Conservation (phyloP, 2,797 vertebrate species). For the Peromyscus aztecus region DNA sequence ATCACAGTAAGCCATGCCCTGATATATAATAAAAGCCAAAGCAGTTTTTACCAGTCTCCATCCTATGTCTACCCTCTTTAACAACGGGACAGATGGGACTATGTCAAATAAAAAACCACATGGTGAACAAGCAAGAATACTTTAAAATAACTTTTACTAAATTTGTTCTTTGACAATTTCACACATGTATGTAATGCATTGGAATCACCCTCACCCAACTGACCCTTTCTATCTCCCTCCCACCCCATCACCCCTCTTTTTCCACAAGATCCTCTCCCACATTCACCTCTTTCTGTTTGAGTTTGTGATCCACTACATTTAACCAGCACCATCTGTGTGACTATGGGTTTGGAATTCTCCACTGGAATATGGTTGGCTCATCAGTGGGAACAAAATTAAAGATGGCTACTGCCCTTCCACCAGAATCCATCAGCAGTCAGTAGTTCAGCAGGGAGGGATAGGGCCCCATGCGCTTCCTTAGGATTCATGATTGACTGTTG, state of each 20-base stretch:
- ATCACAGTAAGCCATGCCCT: not conserved
- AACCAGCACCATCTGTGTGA: not conserved
- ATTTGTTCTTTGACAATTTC: not conserved
- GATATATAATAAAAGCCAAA: not conserved
- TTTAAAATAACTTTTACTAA: not conserved
- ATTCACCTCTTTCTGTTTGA: not conserved
- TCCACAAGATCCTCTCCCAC: not conserved
- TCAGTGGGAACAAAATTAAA: not conserved
- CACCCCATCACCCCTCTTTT: no score
- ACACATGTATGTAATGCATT: not conserved
- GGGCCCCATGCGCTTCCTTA: not conserved
- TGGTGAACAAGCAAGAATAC: not conserved
- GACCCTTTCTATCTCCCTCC: not conserved
- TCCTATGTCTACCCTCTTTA: not conserved
- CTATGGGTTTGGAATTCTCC: not conserved
- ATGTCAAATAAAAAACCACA: not conserved
- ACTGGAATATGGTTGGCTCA: not conserved
- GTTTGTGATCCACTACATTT: not conserved
- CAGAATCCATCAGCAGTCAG: not conserved
- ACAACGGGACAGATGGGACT: not conserved
- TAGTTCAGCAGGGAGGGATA: no score
- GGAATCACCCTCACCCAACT: not conserved
- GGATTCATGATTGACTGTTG: not conserved
- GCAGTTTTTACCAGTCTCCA: not conserved
- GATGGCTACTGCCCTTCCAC: not conserved